Conservation (phyloP, 2,888 invertebrate species). For the Nymphalis urticae region DNA sequence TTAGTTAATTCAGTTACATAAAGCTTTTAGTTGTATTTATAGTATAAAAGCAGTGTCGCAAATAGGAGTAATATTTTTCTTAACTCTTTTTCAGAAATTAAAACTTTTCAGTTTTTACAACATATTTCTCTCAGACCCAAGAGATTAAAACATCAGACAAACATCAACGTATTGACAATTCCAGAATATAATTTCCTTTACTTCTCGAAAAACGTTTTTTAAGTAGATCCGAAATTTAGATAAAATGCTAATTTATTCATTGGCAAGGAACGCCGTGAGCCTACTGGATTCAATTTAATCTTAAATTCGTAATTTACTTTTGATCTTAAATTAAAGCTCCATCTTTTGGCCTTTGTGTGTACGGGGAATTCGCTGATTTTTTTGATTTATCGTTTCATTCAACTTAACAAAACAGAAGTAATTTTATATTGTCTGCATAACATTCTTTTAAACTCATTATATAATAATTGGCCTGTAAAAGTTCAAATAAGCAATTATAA, state of each 20-base stretch:
- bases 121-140: neutral
- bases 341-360: constrained; percentile 10
- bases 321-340: constrained; percentile 62
- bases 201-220: constrained; percentile 7
- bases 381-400: constrained; percentile 8
- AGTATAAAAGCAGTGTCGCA: neutral
- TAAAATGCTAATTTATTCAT: constrained; percentile 80
- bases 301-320: constrained; percentile 65
- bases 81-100: neutral
- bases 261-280: constrained; percentile 68
- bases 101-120: neutral
- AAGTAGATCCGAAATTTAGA: constrained; percentile 73
- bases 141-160: neutral
- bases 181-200: constrained; percentile 6
- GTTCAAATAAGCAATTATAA: too few relatives aligned
- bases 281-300: constrained; percentile 69
- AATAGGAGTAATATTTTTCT: neutral
- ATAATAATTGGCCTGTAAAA: neutral
- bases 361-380: neutral
- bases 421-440: neutral
- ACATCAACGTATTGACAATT: constrained; percentile 2
- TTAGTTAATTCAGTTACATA: too few relatives aligned
- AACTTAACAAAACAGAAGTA: neutral
- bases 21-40: too few relatives aligned
- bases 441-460: neutral